Evolutionary conservation across 2,113 vertebrate species (phyloP), one percentile per base, ranked within the genome.

Genomic region (Labrus mixtus): DNA sequence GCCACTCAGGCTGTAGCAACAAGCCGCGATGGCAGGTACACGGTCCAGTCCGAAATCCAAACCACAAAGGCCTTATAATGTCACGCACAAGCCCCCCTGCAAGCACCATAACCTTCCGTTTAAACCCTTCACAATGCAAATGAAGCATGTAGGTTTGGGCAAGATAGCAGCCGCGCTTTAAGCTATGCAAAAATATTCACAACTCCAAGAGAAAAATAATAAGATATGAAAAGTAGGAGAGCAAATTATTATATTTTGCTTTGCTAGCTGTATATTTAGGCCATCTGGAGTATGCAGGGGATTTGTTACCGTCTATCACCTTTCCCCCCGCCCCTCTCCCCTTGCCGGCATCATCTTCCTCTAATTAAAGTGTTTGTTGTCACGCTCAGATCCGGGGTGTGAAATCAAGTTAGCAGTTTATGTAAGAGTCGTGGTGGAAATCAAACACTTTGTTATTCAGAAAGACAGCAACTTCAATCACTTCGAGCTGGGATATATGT

Each of bases 311-410:
- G 83, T 88, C 88, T 90, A 73, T 87, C 90, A 89, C 89, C 87
- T 86, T 78, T 73, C 43, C 79, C 76, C 80, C 41, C 78, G 75
- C 80, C 25, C 25, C 25, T 3, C 65, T 19, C 83, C 70, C 54
- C 45, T 71, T 61, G 91, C 20, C 65, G 16, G 66, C 82, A 83
- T 87, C 87, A 85, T 71, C 81, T 73, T 79, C 77, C 89, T 94
- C 91, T 96, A 96, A 96, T 96, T 95, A 95, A 95, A 94, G 93
- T 93, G 90, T 92, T 90, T 93, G 89, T 93, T 95, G 89, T 93
- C 94, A 85, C 93, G 93, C 93, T 92, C 88, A 94, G 84, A 91
- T 91, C 88, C 87, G 4, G 68, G 45, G 92, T 95, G 91, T 96
- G 93, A 97, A 97, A 96, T 96, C 94, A 95, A 95, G 92, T 92